phyloP scores from a whole-genome alignment of 2,888 invertebrate species.

The Andrena hattorfiana region DNA sequence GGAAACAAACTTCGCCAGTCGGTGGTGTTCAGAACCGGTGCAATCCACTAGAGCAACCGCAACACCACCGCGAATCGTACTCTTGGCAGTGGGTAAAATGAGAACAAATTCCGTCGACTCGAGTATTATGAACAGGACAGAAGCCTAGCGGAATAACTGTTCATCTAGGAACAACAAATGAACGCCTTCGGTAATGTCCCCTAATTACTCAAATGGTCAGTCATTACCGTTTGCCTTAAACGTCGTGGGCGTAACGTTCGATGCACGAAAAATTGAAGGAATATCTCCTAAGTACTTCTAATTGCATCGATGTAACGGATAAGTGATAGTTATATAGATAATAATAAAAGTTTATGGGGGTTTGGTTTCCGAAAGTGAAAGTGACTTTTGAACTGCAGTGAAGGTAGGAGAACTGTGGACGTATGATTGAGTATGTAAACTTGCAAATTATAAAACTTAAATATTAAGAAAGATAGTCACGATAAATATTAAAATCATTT shows the following conservation, averaged over 20 bases:
- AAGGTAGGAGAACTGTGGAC: neutral
- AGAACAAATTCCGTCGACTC: constrained; percentile 35
- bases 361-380: neutral
- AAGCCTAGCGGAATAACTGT: constrained; percentile 47
- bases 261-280: constrained; percentile 24
- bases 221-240: constrained; percentile 43
- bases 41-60: constrained; percentile 31
- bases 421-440: neutral
- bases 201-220: constrained; percentile 45
- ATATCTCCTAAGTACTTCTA: neutral
- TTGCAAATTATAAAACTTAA: no score
- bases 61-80: constrained; percentile 46
- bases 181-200: constrained; percentile 15
- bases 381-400: neutral
- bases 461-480: no score
- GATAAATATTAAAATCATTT: no score
- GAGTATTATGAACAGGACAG: constrained; percentile 16
- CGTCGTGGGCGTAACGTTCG: constrained; percentile 16
- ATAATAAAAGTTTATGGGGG: no score
- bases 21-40: constrained; percentile 44
- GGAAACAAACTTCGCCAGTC: constrained; percentile 46
- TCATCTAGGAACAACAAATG: constrained; percentile 34
- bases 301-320: constrained; percentile 14
- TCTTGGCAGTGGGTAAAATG: constrained; percentile 36
- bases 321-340: neutral